A percentile compares a stretch with the other conserved stretches of the same genome.
phyloP scores from a whole-genome alignment of 2,113 vertebrate species.

The Clupea harengus region DNA sequence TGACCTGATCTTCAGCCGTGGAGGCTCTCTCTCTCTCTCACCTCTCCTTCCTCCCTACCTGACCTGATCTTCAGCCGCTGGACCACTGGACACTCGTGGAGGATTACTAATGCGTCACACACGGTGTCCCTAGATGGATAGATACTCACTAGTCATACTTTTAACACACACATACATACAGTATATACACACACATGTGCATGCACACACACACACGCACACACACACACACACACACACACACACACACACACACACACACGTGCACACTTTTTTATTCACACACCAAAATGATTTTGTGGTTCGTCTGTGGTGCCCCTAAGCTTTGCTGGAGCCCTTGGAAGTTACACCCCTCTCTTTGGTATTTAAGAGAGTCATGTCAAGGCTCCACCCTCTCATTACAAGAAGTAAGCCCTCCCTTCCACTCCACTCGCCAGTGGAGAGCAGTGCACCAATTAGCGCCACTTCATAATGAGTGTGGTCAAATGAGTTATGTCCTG shows the following conservation, averaged over 20 bases:
- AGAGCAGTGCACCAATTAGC: slow-evolving; percentile 51
- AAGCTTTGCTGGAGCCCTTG: not conserved
- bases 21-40: too few relatives aligned
- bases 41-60: not conserved
- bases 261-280: not conserved
- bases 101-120: not conserved
- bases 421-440: slow-evolving; percentile 35
- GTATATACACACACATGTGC: not conserved
- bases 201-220: not conserved
- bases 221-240: not conserved
- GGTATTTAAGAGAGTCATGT: slow-evolving; percentile 16
- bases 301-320: not conserved
- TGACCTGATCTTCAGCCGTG: too few relatives aligned
- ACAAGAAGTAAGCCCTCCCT: slow-evolving; percentile 31
- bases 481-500: slow-evolving; percentile 50
- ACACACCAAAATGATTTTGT: not conserved
- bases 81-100: not conserved
- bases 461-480: slow-evolving; percentile 50
- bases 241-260: not conserved
- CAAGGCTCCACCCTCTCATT: slow-evolving; percentile 46
- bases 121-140: not conserved
- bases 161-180: not conserved
- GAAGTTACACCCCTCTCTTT: slow-evolving; percentile 2
- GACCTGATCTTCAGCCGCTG: not conserved
- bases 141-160: not conserved